Base-by-base conservation (phyloP, 2,113 vertebrate genomes). In the Hymenochirus boettgeri region DNA sequence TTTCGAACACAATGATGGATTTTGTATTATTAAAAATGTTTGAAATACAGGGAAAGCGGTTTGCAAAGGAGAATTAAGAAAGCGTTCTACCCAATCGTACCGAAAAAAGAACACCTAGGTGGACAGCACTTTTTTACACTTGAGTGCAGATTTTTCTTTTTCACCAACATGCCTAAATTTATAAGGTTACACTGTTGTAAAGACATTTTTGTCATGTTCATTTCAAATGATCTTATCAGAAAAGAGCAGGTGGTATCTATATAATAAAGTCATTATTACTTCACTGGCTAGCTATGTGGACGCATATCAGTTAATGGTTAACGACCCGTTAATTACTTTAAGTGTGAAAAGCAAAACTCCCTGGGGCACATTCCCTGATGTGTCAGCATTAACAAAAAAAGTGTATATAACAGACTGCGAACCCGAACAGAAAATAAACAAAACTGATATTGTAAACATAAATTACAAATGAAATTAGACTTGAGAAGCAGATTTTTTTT, bases 211-310 rank as follows among this genome's bases (percentile, higher is more conserved):
- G n/a, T n/a, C n/a, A n/a, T n/a, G 39, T n/a, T 42, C 15, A 48
- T 18, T 48, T 21, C 19, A 11, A 46, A 37, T 29, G n/a, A 50
- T 57, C 55, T n/a, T 33, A 25, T 25, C 17, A 65, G 70, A 72
- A 65, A 61, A 70, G 60, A 65, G 76, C 73, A 62, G 70, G 65
- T 31, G 75, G 69, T 52, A 65, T 17, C 37, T 42, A 58, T 33
- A 53, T 73, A 76, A 72, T 90, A 89, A 88, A 83, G 85, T 93
- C 90, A 92, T 92, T 91, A 91, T 86, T 89, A 85, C 80, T 79
- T 85, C 89, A 86, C 91, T 92, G 92, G 89, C 89, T 87, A 89
- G 89, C 89, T 86, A 91, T 82, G 78, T 79, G 88, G 83, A 87
- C 80, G 75, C 78, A 82, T 89, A 83, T 87, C 65, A 48, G 73